Percentiles rank a stretch among this genome's conserved stretches.
These are phyloP conservation scores for Drosophila monieri DNA, from an alignment of 2,888 invertebrate species.

Conservation along the genomic window DNA sequence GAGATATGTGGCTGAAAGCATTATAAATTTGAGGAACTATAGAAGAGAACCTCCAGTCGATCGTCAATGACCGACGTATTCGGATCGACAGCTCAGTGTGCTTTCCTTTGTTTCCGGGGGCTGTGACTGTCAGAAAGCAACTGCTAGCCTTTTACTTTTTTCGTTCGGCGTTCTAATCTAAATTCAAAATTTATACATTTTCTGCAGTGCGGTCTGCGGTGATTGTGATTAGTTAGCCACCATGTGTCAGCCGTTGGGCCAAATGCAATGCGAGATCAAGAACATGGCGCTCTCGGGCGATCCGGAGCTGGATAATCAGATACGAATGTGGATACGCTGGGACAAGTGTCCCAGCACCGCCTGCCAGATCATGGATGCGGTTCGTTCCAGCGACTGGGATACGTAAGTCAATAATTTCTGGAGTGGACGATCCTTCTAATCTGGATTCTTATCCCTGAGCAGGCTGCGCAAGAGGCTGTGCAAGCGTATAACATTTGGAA, in stretches of 20 bases:
- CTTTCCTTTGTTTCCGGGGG: slow-evolving; percentile 7
- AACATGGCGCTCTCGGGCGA: slow-evolving; percentile 58
- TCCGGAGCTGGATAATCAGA: slow-evolving; percentile 86
- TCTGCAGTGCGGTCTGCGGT: slow-evolving; percentile 16
- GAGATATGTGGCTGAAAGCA: neutral
- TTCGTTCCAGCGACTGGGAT: slow-evolving; percentile 85
- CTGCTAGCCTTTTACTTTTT: slow-evolving; percentile 10
- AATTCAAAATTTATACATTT: slow-evolving; percentile 22
- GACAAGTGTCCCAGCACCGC: slow-evolving; percentile 89
- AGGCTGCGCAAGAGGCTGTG: slow-evolving; percentile 87
- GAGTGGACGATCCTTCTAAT: neutral
- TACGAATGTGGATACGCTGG: slow-evolving; percentile 90
- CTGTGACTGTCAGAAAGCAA: slow-evolving; percentile 30
- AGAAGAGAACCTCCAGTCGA: slow-evolving; percentile 2
- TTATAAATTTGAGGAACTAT: neutral
- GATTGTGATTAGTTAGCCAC: slow-evolving; percentile 8
- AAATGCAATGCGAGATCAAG: slow-evolving; percentile 53
- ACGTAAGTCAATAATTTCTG: slow-evolving; percentile 39
- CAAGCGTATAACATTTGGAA: slow-evolving; percentile 92
- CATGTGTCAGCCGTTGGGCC: slow-evolving; percentile 44
- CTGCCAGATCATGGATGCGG: slow-evolving; percentile 87
- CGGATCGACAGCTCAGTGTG: slow-evolving; percentile 5
- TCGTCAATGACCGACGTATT: neutral
- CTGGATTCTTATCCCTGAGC: neutral
- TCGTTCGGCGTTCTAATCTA: slow-evolving; percentile 4